Evolutionary conservation across 2,888 invertebrate genomes (phyloP).

Genomic region (Caenorhabditis plicata): DNA sequence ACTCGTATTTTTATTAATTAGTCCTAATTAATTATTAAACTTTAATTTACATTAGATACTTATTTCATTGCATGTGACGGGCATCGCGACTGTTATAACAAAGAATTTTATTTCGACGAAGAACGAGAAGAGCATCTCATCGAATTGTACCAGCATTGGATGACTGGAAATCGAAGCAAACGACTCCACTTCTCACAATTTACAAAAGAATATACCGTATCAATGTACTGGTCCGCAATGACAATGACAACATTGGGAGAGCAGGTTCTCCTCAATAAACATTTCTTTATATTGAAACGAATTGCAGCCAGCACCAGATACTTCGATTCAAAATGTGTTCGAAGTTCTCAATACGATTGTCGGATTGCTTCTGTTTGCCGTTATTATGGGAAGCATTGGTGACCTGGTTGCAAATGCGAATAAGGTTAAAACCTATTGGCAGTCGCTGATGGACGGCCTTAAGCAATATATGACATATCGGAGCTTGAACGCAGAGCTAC

Average conservation of each 20-base stretch:
- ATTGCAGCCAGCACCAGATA: constrained; percentile 45
- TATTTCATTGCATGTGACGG: constrained; percentile 27
- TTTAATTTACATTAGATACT: constrained; percentile 17
- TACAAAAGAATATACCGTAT: constrained; percentile 48
- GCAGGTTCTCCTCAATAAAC: constrained; percentile 19
- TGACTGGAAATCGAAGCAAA: constrained; percentile 23
- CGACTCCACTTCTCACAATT: constrained; percentile 29
- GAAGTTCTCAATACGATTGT: constrained; percentile 46
- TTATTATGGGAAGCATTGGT: constrained; percentile 52
- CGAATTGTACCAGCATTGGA: constrained; percentile 39
- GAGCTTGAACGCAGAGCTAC: constrained; percentile 22
- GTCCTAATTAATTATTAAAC: background rate
- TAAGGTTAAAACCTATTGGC: constrained; percentile 30
- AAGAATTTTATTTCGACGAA: constrained; percentile 26
- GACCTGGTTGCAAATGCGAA: constrained; percentile 39
- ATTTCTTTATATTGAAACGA: background rate
- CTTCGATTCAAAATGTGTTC: constrained; percentile 38
- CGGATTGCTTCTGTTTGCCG: constrained; percentile 51
- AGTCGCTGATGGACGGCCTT: constrained; percentile 41
- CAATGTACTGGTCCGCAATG: constrained; percentile 56
- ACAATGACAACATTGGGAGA: constrained; percentile 58
- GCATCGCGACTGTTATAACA: constrained; percentile 15
- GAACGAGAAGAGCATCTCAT: constrained; percentile 39
- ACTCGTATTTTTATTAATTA: too few species aligned
- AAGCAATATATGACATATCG: constrained; percentile 48